These are phyloP conservation scores for Phaedon cochleariae DNA, from an alignment of 2,888 invertebrate species.

Conservation along the genomic window DNA sequence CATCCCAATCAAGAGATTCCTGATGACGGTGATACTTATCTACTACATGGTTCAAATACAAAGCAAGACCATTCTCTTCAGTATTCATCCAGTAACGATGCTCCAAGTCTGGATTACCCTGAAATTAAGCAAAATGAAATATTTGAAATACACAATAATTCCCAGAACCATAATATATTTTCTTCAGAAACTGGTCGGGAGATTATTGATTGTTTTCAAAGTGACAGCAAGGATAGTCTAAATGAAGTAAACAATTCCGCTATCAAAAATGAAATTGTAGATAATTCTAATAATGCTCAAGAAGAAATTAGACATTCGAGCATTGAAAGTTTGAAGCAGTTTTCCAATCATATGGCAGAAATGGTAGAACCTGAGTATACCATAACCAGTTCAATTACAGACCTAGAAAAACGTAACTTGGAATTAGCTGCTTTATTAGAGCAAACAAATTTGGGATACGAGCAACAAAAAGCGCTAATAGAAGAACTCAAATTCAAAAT, in stretches of 20 bases:
- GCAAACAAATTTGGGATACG: constrained; percentile 64
- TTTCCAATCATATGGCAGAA: constrained; percentile 63
- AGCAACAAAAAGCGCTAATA: constrained; percentile 64
- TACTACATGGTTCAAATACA: background rate
- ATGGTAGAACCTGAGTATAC: constrained; percentile 43
- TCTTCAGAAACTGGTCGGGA: constrained; percentile 27
- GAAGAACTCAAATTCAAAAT: constrained; percentile 62
- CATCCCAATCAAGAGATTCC: constrained; percentile 18
- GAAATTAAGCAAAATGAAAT: constrained; percentile 49
- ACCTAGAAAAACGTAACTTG: constrained; percentile 65
- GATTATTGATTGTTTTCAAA: constrained; percentile 39
- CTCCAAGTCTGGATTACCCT: constrained; percentile 44
- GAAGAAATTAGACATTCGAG: constrained; percentile 49
- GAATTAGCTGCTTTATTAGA: constrained; percentile 65
- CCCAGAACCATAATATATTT: constrained; percentile 32
- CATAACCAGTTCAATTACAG: constrained; percentile 46
- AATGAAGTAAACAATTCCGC: constrained; percentile 21
- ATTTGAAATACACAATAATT: constrained; percentile 36
- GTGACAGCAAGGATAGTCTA: constrained; percentile 1
- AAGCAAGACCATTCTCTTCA: constrained; percentile 17
- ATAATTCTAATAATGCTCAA: constrained; percentile 34
- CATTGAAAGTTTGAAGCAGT: constrained; percentile 64
- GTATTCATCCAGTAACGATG: constrained; percentile 23
- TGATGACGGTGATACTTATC: background rate
- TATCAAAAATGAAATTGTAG: constrained; percentile 37